phyloP scores from a whole-genome alignment of 2,888 invertebrate species.

The Herminia tarsipennalis region DNA sequence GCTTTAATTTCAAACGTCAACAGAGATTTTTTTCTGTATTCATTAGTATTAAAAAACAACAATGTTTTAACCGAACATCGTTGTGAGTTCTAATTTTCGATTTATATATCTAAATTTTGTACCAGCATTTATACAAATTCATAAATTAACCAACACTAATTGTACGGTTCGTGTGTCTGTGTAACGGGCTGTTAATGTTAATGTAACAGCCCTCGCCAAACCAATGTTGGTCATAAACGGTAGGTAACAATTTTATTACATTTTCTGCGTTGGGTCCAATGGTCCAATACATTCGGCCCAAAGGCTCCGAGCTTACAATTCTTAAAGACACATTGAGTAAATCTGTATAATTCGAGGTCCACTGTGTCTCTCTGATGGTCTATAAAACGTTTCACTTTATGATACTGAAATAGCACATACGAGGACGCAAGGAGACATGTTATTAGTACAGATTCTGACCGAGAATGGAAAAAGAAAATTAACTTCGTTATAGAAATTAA shows the following conservation, averaged over 20 bases:
- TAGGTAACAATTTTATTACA: conserved; percentile 32
- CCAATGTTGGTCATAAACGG: conserved; percentile 13
- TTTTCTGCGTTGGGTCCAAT: conserved; percentile 17
- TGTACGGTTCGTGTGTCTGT: not conserved
- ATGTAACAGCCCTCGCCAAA: conserved; percentile 8
- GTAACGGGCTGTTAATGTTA: conserved; percentile 17
- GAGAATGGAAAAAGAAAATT: no score
- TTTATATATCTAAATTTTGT: no score
- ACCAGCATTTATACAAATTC: conserved; percentile 1
- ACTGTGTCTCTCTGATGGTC: conserved; percentile 26
- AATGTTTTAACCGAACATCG: no score
- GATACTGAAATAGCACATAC: conserved; percentile 8
- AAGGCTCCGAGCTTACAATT: conserved; percentile 41
- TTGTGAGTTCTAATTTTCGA: no score
- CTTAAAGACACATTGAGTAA: conserved; percentile 39
- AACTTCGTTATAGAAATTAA: no score
- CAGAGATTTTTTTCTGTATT: no score
- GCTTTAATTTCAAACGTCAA: no score
- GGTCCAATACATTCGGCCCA: conserved; percentile 26
- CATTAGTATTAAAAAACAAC: no score
- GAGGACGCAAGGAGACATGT: not conserved
- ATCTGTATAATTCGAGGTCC: conserved; percentile 34
- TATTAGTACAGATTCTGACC: no score
- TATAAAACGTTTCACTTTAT: conserved; percentile 43
- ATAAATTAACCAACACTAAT: conserved; percentile 15